Evolutionary conservation across 2,888 invertebrate species (phyloP), one percentile per base, ranked within the genome.

Genomic region (Cryptus armator): DNA sequence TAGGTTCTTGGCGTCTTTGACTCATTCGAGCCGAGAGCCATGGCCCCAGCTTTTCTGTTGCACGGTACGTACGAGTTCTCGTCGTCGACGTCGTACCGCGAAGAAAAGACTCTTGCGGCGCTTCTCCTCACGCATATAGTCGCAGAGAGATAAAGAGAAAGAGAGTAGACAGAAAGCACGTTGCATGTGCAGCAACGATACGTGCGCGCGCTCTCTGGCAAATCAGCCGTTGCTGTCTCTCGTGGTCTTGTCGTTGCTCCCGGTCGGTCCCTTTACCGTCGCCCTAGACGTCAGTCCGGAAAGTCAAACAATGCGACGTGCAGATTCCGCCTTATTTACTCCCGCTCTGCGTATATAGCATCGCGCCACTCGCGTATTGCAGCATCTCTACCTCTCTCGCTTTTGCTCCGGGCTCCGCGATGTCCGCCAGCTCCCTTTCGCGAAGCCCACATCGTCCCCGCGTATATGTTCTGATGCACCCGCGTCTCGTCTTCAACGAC

Each of bases 271-370:
- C 92, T 93, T 93, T 92, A 92, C 89, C 86, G 89, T 91, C 90
- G 89, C 89, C 90, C 88, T 88, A 85, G 87, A 92, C 92, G 91
- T 92, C 90, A 91, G 89, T 92, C 91, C 90, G 89, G 89, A 87
- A 90, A 90, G 91, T 92, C 90, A 92, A 92, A 92, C 93, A 93
- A 93, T 92, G 91, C 92, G 91, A 91, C 92, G 91, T 91, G 92
- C 90, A 89, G 91, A 92, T 92, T 91, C 90, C 89, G 88, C 90
- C 90, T 92, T 92, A 92, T 93, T 92, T 92, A 92, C 91, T 91
- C 89, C 86, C 86, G 89, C 88, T 70, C 78, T 14, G 48, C 44
- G 70, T 77, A 43, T 48, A 43, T 32, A 67, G 74, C 53, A 43
- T 74, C 72, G 70, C 72, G 56, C 56, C 19, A 16, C 56, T 56